phyloP scores from a whole-genome alignment of 2,113 vertebrate genomes.

The Cervus canadensis region DNA sequence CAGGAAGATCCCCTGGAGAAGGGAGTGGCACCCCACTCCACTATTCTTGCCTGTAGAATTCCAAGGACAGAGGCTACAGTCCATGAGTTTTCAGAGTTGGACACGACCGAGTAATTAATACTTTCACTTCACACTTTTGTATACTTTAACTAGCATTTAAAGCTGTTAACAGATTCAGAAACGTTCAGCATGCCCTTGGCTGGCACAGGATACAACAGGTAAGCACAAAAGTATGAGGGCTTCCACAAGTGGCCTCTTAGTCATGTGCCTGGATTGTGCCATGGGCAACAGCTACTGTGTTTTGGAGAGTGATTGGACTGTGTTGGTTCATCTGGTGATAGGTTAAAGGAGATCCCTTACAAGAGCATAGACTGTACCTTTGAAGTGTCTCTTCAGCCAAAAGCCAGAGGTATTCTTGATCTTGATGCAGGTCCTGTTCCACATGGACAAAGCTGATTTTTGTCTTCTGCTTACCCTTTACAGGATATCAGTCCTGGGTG shows the following conservation, averaged over 20 bases:
- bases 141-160: neutral
- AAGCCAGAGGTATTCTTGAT: neutral
- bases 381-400: neutral
- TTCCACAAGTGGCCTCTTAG: neutral
- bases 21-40: neutral
- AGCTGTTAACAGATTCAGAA: neutral
- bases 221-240: neutral
- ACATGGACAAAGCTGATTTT: neutral
- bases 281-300: neutral
- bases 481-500: neutral
- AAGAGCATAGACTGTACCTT: neutral
- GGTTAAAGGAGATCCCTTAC: neutral
- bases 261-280: neutral
- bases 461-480: neutral
- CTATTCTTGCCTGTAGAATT: neutral
- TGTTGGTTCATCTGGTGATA: neutral
- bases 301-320: neutral
- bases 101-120: neutral
- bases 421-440: neutral
- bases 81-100: neutral
- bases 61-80: neutral
- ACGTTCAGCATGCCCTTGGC: neutral
- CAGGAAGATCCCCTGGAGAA: neutral
- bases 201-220: neutral
- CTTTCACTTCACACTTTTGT: neutral